Conservation (phyloP, 2,888 invertebrate species). For the Lithodes maja region DNA sequence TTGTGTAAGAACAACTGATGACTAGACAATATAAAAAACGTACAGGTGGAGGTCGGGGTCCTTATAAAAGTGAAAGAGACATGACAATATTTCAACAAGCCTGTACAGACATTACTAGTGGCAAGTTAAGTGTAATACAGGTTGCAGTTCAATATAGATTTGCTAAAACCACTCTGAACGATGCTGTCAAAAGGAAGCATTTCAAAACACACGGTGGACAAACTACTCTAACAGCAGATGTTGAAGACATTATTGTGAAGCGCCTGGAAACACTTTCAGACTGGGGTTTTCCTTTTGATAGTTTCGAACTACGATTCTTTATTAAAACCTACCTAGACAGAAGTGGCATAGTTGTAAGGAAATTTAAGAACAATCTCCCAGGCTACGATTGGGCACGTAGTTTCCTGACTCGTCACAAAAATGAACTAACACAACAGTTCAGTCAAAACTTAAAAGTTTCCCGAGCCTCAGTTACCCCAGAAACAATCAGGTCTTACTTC, state of each 20-base stretch:
- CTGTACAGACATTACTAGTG: neutral
- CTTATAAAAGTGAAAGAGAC: too few relatives aligned
- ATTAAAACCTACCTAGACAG: neutral
- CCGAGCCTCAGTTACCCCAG: neutral
- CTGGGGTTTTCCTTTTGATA: neutral
- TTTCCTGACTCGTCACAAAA: too few relatives aligned
- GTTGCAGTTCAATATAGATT: neutral
- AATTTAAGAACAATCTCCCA: neutral
- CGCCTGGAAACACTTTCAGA: neutral
- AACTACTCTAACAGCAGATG: neutral
- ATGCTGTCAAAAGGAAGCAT: conserved; percentile 3
- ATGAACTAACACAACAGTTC: too few relatives aligned
- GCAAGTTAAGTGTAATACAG: neutral
- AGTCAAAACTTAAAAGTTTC: neutral
- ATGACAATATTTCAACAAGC: too few relatives aligned
- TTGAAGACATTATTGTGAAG: neutral
- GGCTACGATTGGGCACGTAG: neutral
- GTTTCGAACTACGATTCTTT: neutral
- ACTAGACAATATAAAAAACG: too few relatives aligned
- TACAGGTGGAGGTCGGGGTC: too few relatives aligned
- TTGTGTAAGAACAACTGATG: too few relatives aligned
- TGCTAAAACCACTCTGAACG: neutral
- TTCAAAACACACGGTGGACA: neutral
- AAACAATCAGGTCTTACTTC: neutral
- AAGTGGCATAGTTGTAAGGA: neutral